A percentile compares a stretch with the other conserved stretches of the same genome.
phyloP scores from a whole-genome alignment of 2,888 invertebrate species.

The Tipula helvola region DNA sequence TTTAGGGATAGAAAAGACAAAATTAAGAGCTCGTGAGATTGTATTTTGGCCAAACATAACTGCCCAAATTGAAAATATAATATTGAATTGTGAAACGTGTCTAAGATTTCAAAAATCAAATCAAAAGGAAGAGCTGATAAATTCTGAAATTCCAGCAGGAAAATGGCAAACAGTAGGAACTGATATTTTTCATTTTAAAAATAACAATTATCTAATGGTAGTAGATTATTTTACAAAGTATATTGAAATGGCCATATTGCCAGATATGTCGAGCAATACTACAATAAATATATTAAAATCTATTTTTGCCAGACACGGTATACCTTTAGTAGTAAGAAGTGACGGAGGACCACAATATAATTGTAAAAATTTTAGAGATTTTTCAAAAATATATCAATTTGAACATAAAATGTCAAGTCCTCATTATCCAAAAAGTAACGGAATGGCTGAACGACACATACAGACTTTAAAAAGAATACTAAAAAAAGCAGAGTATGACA shows the following conservation, averaged over 20 bases:
- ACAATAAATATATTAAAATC: conserved; percentile 16
- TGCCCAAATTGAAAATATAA: neutral
- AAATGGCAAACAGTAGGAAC: conserved; percentile 12
- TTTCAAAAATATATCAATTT: conserved; percentile 16
- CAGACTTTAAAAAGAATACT: no score
- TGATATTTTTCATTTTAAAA: conserved; percentile 12
- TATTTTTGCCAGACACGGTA: conserved; percentile 18
- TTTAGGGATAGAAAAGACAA: neutral
- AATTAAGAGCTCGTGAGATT: neutral
- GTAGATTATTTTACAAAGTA: conserved; percentile 15
- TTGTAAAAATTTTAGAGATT: conserved; percentile 15
- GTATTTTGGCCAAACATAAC: neutral
- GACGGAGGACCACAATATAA: conserved; percentile 10
- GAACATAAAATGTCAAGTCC: conserved; percentile 16
- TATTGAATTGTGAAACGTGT: neutral
- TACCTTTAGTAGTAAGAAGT: conserved; percentile 15
- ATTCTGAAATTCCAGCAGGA: neutral
- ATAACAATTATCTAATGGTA: no score
- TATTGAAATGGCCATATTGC: conserved; percentile 15
- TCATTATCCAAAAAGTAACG: neutral
- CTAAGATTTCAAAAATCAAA: neutral
- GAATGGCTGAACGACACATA: no score
- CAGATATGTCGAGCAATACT: conserved; percentile 11
- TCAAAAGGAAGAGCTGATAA: neutral
- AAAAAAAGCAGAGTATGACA: neutral